These are phyloP conservation scores for Typhlichthys subterraneus DNA, from an alignment of 2,797 vertebrate genomes.

Conservation along the genomic window DNA sequence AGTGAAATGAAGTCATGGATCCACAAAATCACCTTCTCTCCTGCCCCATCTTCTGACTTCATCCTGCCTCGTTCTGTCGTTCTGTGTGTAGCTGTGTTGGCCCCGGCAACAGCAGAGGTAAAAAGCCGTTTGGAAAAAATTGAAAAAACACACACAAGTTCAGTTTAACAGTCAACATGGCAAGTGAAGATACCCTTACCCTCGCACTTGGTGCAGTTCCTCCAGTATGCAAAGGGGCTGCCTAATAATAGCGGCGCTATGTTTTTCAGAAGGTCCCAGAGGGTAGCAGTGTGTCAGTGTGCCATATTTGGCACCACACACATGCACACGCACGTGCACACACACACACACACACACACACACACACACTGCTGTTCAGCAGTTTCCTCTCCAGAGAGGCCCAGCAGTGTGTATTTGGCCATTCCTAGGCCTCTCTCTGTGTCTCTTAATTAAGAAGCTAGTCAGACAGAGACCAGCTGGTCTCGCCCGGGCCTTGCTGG, in stretches of 20 bases:
- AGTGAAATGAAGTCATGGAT: conserved; percentile 61
- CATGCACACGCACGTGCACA: conserved; percentile 11
- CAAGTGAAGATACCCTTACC: conserved; percentile 35
- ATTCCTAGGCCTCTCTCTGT: conserved; percentile 62
- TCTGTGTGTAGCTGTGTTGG: background rate
- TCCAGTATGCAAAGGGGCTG: conserved; percentile 71
- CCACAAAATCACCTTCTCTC: conserved; percentile 52
- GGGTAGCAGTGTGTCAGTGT: conserved; percentile 32
- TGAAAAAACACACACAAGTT: conserved; percentile 35
- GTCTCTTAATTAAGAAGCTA: conserved; percentile 77
- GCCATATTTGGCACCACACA: conserved; percentile 12
- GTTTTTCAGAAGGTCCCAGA: conserved; percentile 74
- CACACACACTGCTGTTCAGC: conserved; percentile 56
- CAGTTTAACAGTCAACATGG: conserved; percentile 69
- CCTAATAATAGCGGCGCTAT: conserved; percentile 74
- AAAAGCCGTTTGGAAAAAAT: conserved; percentile 22
- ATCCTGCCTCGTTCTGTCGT: conserved; percentile 1
- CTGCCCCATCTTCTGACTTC: conserved; percentile 14
- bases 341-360: conserved; percentile 7
- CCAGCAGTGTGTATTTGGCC: conserved; percentile 60
- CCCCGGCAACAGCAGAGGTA: background rate
- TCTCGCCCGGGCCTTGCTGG: conserved; percentile 67
- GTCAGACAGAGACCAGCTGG: conserved; percentile 75
- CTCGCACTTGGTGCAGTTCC: conserved; percentile 39
- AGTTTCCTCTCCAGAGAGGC: conserved; percentile 69